Evolutionary conservation across 2,113 vertebrate genomes (phyloP).

Genomic region (Echinops telfairi): DNA sequence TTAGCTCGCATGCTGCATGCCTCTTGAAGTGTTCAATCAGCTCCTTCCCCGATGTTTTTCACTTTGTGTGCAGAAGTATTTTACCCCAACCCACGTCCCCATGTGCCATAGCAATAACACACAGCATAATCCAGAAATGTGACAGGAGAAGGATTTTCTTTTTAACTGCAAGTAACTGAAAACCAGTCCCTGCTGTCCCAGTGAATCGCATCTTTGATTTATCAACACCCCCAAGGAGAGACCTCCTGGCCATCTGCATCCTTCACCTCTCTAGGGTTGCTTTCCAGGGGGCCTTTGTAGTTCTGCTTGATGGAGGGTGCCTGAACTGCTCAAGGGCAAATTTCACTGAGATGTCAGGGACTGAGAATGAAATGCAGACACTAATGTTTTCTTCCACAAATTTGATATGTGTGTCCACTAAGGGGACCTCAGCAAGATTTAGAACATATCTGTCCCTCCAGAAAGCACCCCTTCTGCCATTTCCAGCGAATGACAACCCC

Average conservation of each 20-base stretch:
- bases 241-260: neutral
- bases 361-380: neutral
- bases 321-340: too few species aligned
- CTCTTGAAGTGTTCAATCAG: neutral
- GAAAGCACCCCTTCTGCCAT: neutral
- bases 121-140: constrained; percentile 18
- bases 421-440: neutral
- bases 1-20: neutral
- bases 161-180: neutral
- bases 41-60: neutral
- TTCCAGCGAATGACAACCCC: neutral
- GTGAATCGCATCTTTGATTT: neutral
- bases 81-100: neutral
- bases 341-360: neutral
- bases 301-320: neutral
- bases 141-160: constrained; percentile 20
- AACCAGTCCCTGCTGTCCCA: too few species aligned
- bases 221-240: neutral
- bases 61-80: constrained; percentile 44
- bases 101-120: neutral
- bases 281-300: neutral
- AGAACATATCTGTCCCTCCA: neutral
- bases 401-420: neutral
- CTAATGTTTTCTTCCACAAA: neutral
- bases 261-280: too few species aligned